These are phyloP conservation scores for Enhydra lutris DNA, from an alignment of 2,113 vertebrate species.

Conservation along the genomic window DNA sequence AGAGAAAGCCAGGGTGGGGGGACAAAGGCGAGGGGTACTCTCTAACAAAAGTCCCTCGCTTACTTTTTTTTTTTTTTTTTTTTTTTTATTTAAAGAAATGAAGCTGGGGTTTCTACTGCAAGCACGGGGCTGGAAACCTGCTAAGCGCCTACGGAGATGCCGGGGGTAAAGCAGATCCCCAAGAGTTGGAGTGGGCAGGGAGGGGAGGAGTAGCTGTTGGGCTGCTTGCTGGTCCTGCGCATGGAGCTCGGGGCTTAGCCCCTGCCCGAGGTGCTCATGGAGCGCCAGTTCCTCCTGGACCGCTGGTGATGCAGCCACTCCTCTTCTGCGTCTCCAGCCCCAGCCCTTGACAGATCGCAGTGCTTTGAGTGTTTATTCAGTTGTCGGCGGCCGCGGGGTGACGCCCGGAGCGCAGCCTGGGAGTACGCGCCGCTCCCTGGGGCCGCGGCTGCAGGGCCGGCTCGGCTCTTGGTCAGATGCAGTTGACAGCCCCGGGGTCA, in stretches of 20 bases:
- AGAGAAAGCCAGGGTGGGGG: not conserved
- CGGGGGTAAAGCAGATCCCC: not conserved
- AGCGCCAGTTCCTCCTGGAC: not conserved
- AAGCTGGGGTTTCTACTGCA: not conserved
- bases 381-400: slow-evolving; percentile 73
- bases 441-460: slow-evolving; percentile 39
- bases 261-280: not conserved
- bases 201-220: not conserved
- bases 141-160: not conserved
- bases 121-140: not conserved
- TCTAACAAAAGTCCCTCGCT: not conserved
- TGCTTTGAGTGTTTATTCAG: slow-evolving; percentile 77
- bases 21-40: not conserved
- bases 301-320: slow-evolving; percentile 60
- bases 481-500: slow-evolving; percentile 34
- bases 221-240: not conserved
- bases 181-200: not conserved
- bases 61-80: not conserved
- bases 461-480: not conserved
- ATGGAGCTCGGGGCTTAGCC: not conserved
- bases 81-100: not conserved
- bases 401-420: slow-evolving; percentile 60
- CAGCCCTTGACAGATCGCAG: slow-evolving; percentile 73
- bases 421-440: slow-evolving; percentile 60
- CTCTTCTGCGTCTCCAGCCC: slow-evolving; percentile 46